Conservation (phyloP, 2,797 vertebrate species). For the Holocentrus rufus region DNA sequence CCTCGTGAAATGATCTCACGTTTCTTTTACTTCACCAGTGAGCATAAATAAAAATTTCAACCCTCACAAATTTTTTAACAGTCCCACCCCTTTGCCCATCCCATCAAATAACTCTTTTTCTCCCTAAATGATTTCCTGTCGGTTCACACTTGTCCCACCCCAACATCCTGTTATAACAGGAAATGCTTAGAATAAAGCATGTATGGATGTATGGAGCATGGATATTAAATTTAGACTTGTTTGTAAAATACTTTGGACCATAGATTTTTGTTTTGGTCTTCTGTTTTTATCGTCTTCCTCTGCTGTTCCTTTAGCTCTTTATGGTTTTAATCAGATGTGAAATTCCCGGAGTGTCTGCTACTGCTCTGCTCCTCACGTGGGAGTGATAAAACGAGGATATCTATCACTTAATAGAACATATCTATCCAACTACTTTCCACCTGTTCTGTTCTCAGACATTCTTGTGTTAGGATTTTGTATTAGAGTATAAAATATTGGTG, state of each 20-base stretch:
- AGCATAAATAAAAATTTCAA: too few relatives aligned
- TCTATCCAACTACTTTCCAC: neutral
- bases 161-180: too few relatives aligned
- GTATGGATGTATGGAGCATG: constrained; percentile 12
- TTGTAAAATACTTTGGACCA: constrained; percentile 14
- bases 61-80: too few relatives aligned
- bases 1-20: too few relatives aligned
- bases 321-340: constrained; percentile 6
- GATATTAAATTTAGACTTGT: constrained; percentile 25
- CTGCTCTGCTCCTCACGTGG: constrained; percentile 6
- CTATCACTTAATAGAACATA: constrained; percentile 10
- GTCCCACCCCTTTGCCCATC: too few relatives aligned
- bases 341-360: neutral
- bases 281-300: neutral
- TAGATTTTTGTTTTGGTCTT: too few relatives aligned
- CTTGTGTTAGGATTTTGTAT: neutral
- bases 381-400: constrained; percentile 19
- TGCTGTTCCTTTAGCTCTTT: neutral
- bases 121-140: too few relatives aligned
- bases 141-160: too few relatives aligned
- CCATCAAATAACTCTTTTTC: too few relatives aligned
- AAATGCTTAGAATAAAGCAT: too few relatives aligned
- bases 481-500: constrained; percentile 13
- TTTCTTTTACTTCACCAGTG: too few relatives aligned
- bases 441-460: neutral